Evolutionary conservation across 1,140 invertebrate genomes (phyloP).

Genomic region (Drosophila lini): DNA sequence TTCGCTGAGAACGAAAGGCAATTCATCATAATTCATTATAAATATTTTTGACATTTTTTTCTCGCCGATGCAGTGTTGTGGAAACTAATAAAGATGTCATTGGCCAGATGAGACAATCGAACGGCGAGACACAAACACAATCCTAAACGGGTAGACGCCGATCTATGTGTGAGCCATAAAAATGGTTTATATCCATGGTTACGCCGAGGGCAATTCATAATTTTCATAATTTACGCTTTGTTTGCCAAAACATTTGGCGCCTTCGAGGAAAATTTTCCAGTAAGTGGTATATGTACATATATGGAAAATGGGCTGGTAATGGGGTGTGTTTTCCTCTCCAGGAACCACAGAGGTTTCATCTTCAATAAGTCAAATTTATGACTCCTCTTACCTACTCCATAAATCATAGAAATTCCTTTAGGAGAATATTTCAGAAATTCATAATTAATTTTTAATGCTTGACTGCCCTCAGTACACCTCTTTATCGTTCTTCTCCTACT

Average conservation of each 20-base stretch:
- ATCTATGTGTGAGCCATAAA: conserved; percentile 47
- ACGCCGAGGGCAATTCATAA: conserved; percentile 73
- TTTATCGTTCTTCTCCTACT: background rate
- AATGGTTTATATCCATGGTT: conserved; percentile 66
- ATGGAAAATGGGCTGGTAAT: conserved; percentile 46
- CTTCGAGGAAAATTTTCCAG: conserved; percentile 48
- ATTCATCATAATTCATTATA: conserved; percentile 83
- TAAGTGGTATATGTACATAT: conserved; percentile 10
- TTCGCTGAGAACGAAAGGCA: conserved; percentile 44
- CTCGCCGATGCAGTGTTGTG: conserved; percentile 63
- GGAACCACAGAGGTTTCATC: conserved; percentile 64
- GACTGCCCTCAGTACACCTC: conserved; percentile 59
- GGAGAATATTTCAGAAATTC: conserved; percentile 53
- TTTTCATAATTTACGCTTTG: conserved; percentile 84
- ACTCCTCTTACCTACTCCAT: conserved; percentile 64
- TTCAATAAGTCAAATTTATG: conserved; percentile 81
- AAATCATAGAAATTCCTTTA: conserved; percentile 70
- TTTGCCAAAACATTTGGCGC: conserved; percentile 81
- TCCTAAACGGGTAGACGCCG: conserved; percentile 31
- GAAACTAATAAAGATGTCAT: conserved; percentile 84
- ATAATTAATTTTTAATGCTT: conserved; percentile 83
- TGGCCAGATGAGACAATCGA: conserved; percentile 64
- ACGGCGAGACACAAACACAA: conserved; percentile 22
- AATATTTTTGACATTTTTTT: conserved; percentile 72
- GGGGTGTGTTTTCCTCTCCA: conserved; percentile 56